These are phyloP conservation scores for Sericinus montela DNA, from an alignment of 2,888 invertebrate species.

Conservation along the genomic window DNA sequence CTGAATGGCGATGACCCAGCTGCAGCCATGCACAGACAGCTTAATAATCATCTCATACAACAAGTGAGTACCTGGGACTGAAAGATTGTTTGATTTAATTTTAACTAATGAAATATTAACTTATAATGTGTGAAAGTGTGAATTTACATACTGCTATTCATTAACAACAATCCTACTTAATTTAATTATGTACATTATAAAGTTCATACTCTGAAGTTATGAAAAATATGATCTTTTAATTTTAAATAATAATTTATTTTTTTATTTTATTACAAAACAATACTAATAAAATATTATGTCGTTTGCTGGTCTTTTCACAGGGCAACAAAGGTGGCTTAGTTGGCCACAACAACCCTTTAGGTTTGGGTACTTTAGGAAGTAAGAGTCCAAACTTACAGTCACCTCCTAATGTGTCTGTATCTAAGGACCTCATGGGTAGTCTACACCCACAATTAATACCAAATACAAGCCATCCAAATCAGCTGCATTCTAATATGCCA, in stretches of 20 bases:
- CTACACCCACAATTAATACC: constrained; percentile 85
- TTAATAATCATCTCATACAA: constrained; percentile 84
- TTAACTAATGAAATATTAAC: too few relatives aligned
- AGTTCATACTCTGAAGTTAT: too few relatives aligned
- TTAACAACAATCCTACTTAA: too few relatives aligned
- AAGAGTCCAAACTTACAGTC: constrained; percentile 92
- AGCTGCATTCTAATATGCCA: constrained; percentile 79
- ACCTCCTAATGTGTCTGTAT: constrained; percentile 89
- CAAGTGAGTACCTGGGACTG: constrained; percentile 74
- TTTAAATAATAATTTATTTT: too few relatives aligned
- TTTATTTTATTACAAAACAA: constrained; percentile 10
- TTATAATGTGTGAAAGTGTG: too few relatives aligned
- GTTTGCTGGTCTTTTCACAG: constrained; percentile 78
- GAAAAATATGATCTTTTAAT: too few relatives aligned
- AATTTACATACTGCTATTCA: too few relatives aligned
- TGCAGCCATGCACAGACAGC: constrained; percentile 79
- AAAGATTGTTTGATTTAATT: constrained; percentile 20
- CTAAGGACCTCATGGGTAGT: constrained; percentile 88
- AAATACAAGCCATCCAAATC: constrained; percentile 85
- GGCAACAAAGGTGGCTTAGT: constrained; percentile 85
- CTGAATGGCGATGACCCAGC: constrained; percentile 84
- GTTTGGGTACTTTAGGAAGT: constrained; percentile 87
- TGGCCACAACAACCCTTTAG: constrained; percentile 85
- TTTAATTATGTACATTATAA: too few relatives aligned
- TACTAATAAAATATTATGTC: constrained; percentile 56